Percentiles rank a stretch among this genome's conserved stretches.
Conservation (phyloP, 1,140 invertebrate genomes). For the Andricus grossulariae region DNA sequence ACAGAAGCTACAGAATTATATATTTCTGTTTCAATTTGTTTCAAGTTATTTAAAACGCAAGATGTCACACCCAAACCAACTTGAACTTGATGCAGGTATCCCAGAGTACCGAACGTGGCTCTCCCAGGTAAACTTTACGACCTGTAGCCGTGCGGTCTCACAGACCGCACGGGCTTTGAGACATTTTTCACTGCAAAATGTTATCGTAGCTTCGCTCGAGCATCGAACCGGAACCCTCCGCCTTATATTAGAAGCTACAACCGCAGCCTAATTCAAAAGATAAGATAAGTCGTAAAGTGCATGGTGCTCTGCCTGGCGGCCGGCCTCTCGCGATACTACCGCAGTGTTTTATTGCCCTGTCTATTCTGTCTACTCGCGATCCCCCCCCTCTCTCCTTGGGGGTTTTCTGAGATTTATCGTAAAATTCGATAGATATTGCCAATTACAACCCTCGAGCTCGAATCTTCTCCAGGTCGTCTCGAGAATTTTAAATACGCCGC, state of each 20-base stretch:
- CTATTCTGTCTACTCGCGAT: slow-evolving; percentile 40
- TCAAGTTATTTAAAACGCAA: too few relatives aligned
- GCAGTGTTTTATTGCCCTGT: slow-evolving; percentile 62
- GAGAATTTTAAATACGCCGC: slow-evolving; percentile 64
- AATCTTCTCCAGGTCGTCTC: slow-evolving; percentile 33
- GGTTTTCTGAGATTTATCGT: slow-evolving; percentile 64
- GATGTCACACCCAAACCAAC: too few relatives aligned
- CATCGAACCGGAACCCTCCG: neutral
- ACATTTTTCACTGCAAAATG: too few relatives aligned
- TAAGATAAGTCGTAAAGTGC: slow-evolving; percentile 68
- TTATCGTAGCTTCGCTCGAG: too few relatives aligned
- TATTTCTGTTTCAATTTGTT: too few relatives aligned
- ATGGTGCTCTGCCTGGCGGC: slow-evolving; percentile 40
- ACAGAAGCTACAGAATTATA: too few relatives aligned
- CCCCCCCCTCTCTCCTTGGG: slow-evolving; percentile 36
- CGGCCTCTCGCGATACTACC: slow-evolving; percentile 59
- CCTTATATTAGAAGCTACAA: slow-evolving; percentile 41
- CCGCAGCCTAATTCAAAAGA: slow-evolving; percentile 65
- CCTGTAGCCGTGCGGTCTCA: too few relatives aligned
- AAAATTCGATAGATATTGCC: slow-evolving; percentile 71
- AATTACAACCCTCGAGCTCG: slow-evolving; percentile 59
- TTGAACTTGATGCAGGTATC: too few relatives aligned
- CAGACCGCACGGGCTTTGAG: too few relatives aligned
- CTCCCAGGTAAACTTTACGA: too few relatives aligned
- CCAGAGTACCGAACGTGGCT: too few relatives aligned